A percentile compares a stretch with the other conserved stretches of the same genome.
These are phyloP conservation scores for Hiodon alosoides DNA, from an alignment of 2,113 vertebrate genomes.

Conservation along the genomic window DNA sequence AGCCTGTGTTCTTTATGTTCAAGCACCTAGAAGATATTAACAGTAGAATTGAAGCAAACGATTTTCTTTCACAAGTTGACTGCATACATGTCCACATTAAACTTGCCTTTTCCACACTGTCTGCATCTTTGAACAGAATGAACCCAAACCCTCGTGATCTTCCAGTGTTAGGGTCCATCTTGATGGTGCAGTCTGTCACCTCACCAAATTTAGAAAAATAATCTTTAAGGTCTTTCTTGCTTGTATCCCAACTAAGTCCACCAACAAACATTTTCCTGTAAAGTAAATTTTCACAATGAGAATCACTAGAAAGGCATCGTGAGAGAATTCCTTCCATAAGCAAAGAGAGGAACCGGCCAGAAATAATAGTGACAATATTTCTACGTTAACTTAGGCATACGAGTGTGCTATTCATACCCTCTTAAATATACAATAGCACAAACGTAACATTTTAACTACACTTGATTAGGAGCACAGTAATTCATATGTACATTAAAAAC, in stretches of 20 bases:
- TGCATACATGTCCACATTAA: too few species aligned
- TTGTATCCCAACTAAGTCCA: slow-evolving; percentile 97
- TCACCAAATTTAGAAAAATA: slow-evolving; percentile 98
- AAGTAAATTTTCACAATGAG: background rate
- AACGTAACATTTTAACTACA: too few species aligned
- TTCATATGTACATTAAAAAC: too few species aligned
- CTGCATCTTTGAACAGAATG: slow-evolving; percentile 91
- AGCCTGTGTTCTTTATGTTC: slow-evolving; percentile 94
- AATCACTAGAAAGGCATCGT: too few species aligned
- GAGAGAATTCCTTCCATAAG: too few species aligned
- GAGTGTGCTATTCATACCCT: too few species aligned
- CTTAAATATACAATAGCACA: too few species aligned
- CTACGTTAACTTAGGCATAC: too few species aligned
- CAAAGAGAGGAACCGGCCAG: too few species aligned
- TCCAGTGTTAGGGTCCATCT: slow-evolving; percentile 96
- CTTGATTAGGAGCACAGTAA: too few species aligned
- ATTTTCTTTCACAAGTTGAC: background rate
- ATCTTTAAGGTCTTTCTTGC: slow-evolving; percentile 98
- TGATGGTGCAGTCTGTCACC: slow-evolving; percentile 96
- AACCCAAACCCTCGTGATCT: slow-evolving; percentile 97
- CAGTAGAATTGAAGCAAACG: background rate
- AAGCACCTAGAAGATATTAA: slow-evolving; percentile 67
- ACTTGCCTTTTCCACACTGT: slow-evolving; percentile 87
- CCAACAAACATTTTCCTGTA: slow-evolving; percentile 98
- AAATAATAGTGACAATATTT: too few species aligned